A percentile compares a stretch with the other conserved stretches of the same genome.
Conservation (phyloP, 1,140 invertebrate species). For the Diabrotica undecimpunctata region DNA sequence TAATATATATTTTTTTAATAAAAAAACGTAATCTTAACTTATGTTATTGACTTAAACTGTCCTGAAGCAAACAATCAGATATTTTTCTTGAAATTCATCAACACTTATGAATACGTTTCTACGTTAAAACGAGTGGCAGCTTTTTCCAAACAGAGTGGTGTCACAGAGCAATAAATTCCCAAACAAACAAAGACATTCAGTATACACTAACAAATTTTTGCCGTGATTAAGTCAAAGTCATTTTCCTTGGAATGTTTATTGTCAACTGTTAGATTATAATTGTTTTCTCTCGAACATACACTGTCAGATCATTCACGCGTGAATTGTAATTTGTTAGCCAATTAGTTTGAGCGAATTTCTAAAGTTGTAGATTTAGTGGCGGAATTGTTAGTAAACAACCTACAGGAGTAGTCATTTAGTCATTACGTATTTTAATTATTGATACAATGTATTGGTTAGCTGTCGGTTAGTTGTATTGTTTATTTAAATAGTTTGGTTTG, state of each 20-base stretch:
- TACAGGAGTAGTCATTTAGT: not conserved
- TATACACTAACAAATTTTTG: no score
- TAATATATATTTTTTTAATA: no score
- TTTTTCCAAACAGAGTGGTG: no score
- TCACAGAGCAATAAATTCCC: no score
- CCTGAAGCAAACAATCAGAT: no score
- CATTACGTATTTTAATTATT: not conserved
- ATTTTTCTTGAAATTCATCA: no score
- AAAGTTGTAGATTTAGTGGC: not conserved
- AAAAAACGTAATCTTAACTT: no score
- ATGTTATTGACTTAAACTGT: no score
- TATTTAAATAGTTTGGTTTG: not conserved
- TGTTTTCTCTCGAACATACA: not conserved
- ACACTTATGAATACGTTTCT: no score
- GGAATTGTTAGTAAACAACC: not conserved
- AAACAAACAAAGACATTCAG: no score
- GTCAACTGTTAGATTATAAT: constrained; percentile 2
- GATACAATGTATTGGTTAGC: not conserved
- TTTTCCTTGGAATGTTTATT: not conserved
- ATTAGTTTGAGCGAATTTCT: not conserved
- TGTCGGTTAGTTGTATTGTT: not conserved
- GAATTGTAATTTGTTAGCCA: constrained; percentile 1
- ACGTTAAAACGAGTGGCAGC: no score
- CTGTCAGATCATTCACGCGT: constrained; percentile 1
- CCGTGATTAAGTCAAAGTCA: not conserved